A percentile compares a stretch with the other conserved stretches of the same genome.
These are phyloP conservation scores for Drosophila obscura DNA, from an alignment of 1,140 invertebrate species.

Conservation along the genomic window DNA sequence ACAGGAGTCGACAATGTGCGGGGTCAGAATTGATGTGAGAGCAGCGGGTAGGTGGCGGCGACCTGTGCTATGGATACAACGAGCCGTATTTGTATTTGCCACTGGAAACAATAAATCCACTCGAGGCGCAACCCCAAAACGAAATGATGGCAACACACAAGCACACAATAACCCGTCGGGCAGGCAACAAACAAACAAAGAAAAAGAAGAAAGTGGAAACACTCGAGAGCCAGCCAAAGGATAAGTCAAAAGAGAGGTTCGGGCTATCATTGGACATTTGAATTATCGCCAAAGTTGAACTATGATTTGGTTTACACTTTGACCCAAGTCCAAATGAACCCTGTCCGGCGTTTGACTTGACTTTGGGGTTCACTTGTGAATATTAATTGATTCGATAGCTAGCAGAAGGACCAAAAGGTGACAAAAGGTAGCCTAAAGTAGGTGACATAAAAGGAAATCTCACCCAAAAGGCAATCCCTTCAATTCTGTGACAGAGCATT, in stretches of 20 bases:
- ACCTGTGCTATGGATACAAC: constrained; percentile 13
- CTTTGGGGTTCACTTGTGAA: not conserved
- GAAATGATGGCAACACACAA: not conserved
- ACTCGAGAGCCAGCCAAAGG: not conserved
- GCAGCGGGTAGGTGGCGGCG: not conserved
- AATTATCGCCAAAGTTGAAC: constrained; percentile 15
- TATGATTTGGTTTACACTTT: not conserved
- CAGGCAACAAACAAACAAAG: constrained; percentile 3
- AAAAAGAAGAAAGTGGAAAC: not conserved
- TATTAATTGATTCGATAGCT: no score
- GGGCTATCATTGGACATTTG: not conserved
- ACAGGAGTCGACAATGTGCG: constrained; percentile 48
- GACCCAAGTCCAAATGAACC: not conserved
- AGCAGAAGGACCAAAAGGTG: no score
- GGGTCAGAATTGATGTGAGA: constrained; percentile 50
- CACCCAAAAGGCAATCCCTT: no score
- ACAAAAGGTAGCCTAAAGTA: no score
- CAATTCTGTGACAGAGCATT: constrained; percentile 2
- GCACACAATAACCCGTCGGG: constrained; percentile 5
- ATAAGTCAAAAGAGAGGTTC: not conserved
- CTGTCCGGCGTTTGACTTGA: not conserved
- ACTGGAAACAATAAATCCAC: constrained; percentile 80
- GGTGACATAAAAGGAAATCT: no score
- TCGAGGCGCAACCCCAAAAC: constrained; percentile 39
- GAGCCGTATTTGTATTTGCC: constrained; percentile 63